These are phyloP conservation scores for Eledone cirrhosa DNA, from an alignment of 2,888 invertebrate species.

Conservation along the genomic window DNA sequence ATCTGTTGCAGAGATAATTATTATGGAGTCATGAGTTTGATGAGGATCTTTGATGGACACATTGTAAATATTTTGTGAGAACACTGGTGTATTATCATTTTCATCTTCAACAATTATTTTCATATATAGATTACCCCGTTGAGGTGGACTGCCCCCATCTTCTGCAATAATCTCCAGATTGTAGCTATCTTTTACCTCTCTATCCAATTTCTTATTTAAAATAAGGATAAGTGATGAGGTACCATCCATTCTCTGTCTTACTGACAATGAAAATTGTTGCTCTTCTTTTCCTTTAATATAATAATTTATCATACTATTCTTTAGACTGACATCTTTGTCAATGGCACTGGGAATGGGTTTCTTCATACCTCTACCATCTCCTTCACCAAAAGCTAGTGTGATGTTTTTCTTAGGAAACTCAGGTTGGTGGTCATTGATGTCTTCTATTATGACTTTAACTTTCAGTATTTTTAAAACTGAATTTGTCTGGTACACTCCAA, in stretches of 20 bases:
- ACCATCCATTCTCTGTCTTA: conserved; percentile 44
- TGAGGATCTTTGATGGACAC: conserved; percentile 38
- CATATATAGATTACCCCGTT: conserved; percentile 39
- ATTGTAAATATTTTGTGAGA: conserved; percentile 41
- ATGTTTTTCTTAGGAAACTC: too few species aligned
- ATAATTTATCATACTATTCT: conserved; percentile 37
- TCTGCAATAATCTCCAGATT: conserved; percentile 43
- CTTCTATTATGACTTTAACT: too few species aligned
- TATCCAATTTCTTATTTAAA: conserved; percentile 43
- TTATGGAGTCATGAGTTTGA: conserved; percentile 33
- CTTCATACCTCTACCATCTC: too few species aligned
- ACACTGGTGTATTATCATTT: conserved; percentile 46
- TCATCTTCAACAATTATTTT: conserved; percentile 42
- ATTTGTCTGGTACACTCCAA: too few species aligned
- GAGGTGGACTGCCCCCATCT: conserved; percentile 44
- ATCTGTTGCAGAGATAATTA: conserved; percentile 79
- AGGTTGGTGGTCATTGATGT: too few species aligned
- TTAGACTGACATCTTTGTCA: conserved; percentile 43
- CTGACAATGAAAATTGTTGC: conserved; percentile 41
- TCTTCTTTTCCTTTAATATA: conserved; percentile 40
- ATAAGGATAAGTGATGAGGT: conserved; percentile 43
- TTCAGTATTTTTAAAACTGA: too few species aligned
- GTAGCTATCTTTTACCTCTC: conserved; percentile 45
- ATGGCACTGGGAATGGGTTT: too few species aligned
- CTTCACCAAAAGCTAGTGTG: too few species aligned